These are phyloP conservation scores for Aphidius gifuensis DNA, from an alignment of 1,140 invertebrate genomes.

Conservation along the genomic window DNA sequence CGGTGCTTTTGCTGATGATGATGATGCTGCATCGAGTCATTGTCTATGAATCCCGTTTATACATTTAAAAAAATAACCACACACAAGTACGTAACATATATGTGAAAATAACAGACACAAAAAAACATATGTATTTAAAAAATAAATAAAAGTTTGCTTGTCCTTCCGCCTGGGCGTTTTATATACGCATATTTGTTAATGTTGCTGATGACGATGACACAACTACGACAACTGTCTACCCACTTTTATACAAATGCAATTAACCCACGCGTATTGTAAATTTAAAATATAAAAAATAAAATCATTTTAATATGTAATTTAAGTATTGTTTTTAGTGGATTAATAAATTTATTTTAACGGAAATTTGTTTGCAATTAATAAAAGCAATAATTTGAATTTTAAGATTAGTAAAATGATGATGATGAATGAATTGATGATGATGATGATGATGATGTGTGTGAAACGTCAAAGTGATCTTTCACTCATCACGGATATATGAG, in stretches of 20 bases:
- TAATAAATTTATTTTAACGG: too few relatives aligned
- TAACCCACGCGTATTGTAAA: too few relatives aligned
- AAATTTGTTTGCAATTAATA: too few relatives aligned
- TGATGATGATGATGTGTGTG: background rate
- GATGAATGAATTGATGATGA: too few relatives aligned
- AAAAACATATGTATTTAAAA: constrained; percentile 11
- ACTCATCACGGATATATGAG: constrained; percentile 7
- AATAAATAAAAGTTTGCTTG: background rate
- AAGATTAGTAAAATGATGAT: too few relatives aligned
- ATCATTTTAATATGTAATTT: too few relatives aligned
- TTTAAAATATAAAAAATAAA: too few relatives aligned
- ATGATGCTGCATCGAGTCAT: constrained; percentile 23
- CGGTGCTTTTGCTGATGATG: background rate
- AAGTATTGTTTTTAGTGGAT: too few relatives aligned
- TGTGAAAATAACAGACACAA: constrained; percentile 1
- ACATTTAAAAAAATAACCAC: background rate
- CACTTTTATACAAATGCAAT: background rate
- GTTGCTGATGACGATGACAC: constrained; percentile 6
- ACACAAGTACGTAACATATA: constrained; percentile 11
- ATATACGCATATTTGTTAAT: background rate
- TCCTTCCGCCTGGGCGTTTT: constrained; percentile 44
- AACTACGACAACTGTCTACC: constrained; percentile 1
- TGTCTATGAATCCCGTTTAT: constrained; percentile 36
- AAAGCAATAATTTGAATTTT: too few relatives aligned
- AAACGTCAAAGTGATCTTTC: constrained; percentile 14